Conservation (phyloP, 1,140 invertebrate species). For the Drosophila kohkoa region DNA sequence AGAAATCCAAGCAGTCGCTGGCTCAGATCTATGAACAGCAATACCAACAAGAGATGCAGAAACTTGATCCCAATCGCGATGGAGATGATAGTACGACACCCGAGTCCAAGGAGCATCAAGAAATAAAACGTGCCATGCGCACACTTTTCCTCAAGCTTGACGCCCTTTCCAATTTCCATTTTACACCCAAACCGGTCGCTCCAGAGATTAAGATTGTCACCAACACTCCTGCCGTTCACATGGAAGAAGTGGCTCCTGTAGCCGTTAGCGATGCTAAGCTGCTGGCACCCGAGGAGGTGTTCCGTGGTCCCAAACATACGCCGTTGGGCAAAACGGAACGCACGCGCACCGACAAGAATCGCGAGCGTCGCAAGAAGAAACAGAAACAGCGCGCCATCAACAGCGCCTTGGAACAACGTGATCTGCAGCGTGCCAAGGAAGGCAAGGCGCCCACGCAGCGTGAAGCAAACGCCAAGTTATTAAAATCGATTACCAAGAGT, state of each 20-base stretch:
- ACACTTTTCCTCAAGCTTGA: constrained; percentile 95
- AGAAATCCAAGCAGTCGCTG: constrained; percentile 97
- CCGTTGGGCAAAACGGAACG: constrained; percentile 92
- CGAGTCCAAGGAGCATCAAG: constrained; percentile 90
- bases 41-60: constrained; percentile 93
- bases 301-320: constrained; percentile 91
- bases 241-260: constrained; percentile 98
- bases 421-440: constrained; percentile 82
- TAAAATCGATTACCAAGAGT: constrained; percentile 88
- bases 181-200: constrained; percentile 93
- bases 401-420: constrained; percentile 86
- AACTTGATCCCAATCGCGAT: constrained; percentile 86
- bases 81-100: constrained; percentile 87
- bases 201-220: constrained; percentile 96
- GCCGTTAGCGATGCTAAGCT: constrained; percentile 93
- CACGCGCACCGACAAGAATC: constrained; percentile 94
- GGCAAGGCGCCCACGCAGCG: constrained; percentile 87
- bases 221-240: constrained; percentile 95
- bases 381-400: constrained; percentile 88
- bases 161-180: constrained; percentile 97
- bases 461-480: constrained; percentile 86
- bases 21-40: constrained; percentile 98
- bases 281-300: constrained; percentile 97
- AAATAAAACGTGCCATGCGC: constrained; percentile 92
- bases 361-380: constrained; percentile 95